Base-by-base conservation (phyloP, 2,113 vertebrate species). In the Corythoichthys intestinalis region DNA sequence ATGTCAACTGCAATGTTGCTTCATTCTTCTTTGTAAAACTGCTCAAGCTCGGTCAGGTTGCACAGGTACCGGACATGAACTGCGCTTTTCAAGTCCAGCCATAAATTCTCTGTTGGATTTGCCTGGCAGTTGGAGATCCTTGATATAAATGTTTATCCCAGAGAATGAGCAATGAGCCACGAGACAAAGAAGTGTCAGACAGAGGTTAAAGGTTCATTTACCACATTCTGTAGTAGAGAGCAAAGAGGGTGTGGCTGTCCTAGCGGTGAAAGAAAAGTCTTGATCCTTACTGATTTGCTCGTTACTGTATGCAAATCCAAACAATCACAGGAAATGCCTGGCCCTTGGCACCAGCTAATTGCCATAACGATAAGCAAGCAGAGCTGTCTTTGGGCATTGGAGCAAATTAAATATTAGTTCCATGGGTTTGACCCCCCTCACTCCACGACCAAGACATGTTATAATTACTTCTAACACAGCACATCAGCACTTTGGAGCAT, bases 301-400 rank as follows among this genome's bases (percentile, higher is more conserved):
- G 84, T 85, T 88, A 58, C 34, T 37, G 28, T 58, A 91, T 92
- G 89, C 88, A 91, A 92, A 92, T 91, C 82, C 86, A 84, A 89
- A 88, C 86, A 90, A 90, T 91, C 88, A 81, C 88, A 89, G 90
- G 90, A 91, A 92, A 92, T 89, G 85, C 91, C 87, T 84, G 74
- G 78, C 86, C 88, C 83, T 85, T 74, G 66, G 82, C 84, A 78
- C 57, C 71, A 70, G 80, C 88, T 91, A 92, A 92, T 91, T 91
- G 91, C 88, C 87, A 83, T 70, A 20, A 87, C 87, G 89, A 92
- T 90, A 92, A 92, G 89, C 91, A 89, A 88, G 81, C 65, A 80
- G 80, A 73, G 79, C 87, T 88, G 88, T 88, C 90, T 91, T 87
- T 87, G 88, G 88, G 84, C 71, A 52, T 58, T 53, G 82, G 86